Evolutionary conservation across 2,888 invertebrate genomes (phyloP).

Genomic region (Rutpela maculata): DNA sequence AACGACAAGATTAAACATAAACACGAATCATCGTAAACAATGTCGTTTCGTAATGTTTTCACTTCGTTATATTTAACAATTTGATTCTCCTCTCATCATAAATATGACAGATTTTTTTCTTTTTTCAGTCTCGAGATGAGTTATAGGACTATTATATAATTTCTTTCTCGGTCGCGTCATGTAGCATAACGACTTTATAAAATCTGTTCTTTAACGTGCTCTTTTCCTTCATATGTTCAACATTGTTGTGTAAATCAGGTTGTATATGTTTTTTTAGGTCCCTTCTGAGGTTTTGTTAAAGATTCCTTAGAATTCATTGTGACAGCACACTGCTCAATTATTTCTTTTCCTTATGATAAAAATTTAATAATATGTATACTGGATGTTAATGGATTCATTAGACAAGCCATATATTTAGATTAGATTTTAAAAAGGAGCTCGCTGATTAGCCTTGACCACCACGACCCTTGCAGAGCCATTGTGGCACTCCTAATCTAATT

Average conservation of each 20-base stretch:
- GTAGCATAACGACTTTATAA: not conserved
- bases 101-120: not conserved
- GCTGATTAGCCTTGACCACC: too few relatives aligned
- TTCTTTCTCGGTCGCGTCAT: not conserved
- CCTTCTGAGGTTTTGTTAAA: not conserved
- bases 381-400: too few relatives aligned
- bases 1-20: slow-evolving; percentile 5
- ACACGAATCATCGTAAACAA: not conserved
- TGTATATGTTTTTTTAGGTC: not conserved
- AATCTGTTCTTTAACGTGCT: not conserved
- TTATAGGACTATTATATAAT: not conserved
- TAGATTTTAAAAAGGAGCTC: too few relatives aligned
- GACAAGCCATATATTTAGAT: too few relatives aligned
- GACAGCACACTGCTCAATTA: not conserved
- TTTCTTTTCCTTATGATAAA: not conserved
- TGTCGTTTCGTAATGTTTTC: not conserved
- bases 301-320: not conserved
- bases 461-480: too few relatives aligned
- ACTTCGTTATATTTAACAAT: not conserved
- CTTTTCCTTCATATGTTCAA: not conserved
- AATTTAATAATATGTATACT: too few relatives aligned
- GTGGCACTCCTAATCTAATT: too few relatives aligned
- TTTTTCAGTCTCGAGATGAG: not conserved
- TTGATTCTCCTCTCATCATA: not conserved
- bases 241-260: not conserved